Base-by-base conservation (phyloP, 2,797 vertebrate species). In the Fistularia commersonii region DNA sequence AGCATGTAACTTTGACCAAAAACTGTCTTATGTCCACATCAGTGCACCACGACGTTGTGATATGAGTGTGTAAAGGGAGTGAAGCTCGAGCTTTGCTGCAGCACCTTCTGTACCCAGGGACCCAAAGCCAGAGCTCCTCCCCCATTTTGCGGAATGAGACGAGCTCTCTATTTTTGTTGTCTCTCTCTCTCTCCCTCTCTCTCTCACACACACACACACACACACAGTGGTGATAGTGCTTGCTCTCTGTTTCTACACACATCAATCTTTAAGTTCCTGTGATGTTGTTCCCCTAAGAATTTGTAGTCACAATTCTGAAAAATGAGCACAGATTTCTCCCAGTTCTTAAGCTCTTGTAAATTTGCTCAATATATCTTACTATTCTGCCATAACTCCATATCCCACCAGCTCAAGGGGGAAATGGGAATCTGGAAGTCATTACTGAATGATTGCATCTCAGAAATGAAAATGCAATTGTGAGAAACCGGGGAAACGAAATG, bases 41-140 rank as follows among this genome's bases (percentile, higher is more conserved):
- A 6, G 38, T 14, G 10, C 34, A 45, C 54, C 51, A 15, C 55
- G 61, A 65, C 34, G 69, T 56, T 57, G 43, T 61, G 48, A 11
- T 47, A 61, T 64, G 60, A 56, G 63, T 66, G 53, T 70, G 48
- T 67, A 68, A 42, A 74, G 46, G 59, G 67, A 66, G 56, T 41
- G 59, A 44, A 77, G 70, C 66, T 75, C 66, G 44, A 60, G 65
- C 61, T 74, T 38, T 59, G 64, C 65, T 78, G 84, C 80, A 90
- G 91, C 92, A 90, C 92, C 92, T 91, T 88, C 90, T 91, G 92
- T 90, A 89, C 92, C 93, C 90, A 92, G 93, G 91, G 91, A 91
- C 89, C 93, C 93, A 88, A 91, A 85, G 89, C 87, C 90, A 91
- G 57, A 72, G 84, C 90, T 92, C 91, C 92, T 90, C 91, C 77